Base-by-base conservation (phyloP, 2,113 vertebrate species). In the Microcebus ravelobensis region DNA sequence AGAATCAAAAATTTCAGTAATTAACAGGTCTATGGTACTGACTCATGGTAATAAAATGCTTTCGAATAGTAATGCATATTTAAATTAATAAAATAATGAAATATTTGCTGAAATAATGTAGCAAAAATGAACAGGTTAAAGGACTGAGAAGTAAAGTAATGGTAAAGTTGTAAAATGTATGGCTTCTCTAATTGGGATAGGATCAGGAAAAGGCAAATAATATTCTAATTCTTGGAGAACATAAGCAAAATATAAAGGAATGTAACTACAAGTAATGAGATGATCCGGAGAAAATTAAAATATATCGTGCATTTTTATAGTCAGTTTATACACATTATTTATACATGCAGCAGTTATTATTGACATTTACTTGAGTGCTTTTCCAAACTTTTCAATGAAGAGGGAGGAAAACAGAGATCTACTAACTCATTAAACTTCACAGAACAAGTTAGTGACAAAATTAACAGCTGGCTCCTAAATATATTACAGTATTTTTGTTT, bases 31-130 rank as follows among this genome's bases (percentile, higher is more conserved):
- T 93, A 29, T 50, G 23, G 14, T 48, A 73, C 1, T 36, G 42
- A 83, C 17, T 82, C 13, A 45, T 77, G 21, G 39, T 89, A 93
- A 77, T 86, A 88, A 94, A 95, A 84, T 74, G 7, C 1, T 31
- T 63, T 84, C n/a, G 57, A 70, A 87, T 39, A 50, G 50, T 6
- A 90, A 88, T 77, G 34, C 55, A 4, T 90, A 50, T 87, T 97
- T 87, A 90, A 95, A 84, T 77, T 86, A 68, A 96, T 79, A 81
- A 94, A 89, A 55, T 18, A 55, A 55, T 55, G 52, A 20, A 55
- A 55, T 55, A 55, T 55, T 55, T 55, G 52, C 29, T 74, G 70
- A 68, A 50, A 57, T 87, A 59, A 95, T 73, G 61, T 39, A 94
- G 25, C 17, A 71, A 92, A 95, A 85, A 45, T 31, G 3, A 15